phyloP scores from a whole-genome alignment of 2,113 vertebrate species.

The Vicugna pacos region DNA sequence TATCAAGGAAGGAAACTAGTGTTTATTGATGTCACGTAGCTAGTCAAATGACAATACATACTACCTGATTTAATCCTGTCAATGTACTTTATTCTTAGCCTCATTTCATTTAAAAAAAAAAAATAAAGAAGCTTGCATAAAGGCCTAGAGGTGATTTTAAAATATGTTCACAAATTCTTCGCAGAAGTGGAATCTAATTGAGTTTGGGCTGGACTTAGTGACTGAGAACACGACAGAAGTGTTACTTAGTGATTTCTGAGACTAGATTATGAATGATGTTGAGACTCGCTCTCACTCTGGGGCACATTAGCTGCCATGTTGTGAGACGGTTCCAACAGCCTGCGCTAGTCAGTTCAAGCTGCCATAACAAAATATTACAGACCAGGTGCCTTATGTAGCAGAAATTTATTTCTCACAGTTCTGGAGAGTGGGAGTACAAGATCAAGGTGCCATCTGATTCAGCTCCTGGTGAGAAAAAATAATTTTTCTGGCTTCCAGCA shows the following conservation, averaged over 20 bases:
- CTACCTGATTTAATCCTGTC: not conserved
- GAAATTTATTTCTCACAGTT: slow-evolving; percentile 9
- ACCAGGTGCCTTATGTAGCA: not conserved
- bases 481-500: not conserved
- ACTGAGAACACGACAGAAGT: not conserved
- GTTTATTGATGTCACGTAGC: not conserved
- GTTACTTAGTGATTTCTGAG: not conserved
- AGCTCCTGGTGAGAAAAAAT: not conserved
- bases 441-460: not conserved
- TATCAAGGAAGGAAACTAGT: slow-evolving; percentile 6
- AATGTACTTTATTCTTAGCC: not conserved
- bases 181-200: not conserved
- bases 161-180: slow-evolving; percentile 30
- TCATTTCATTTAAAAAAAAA: not conserved
- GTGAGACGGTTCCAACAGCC: not conserved
- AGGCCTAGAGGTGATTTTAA: not conserved
- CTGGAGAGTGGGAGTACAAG: not conserved
- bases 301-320: not conserved
- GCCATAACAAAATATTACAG: not conserved
- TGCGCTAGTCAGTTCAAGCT: not conserved
- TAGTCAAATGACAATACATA: not conserved
- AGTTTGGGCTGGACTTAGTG: not conserved
- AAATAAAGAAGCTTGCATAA: slow-evolving; percentile 2
- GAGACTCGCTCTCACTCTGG: not conserved
- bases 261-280: not conserved